Percentiles rank a stretch among this genome's conserved stretches.
Conservation (phyloP, 2,113 vertebrate genomes). For the Carassius gibelio region DNA sequence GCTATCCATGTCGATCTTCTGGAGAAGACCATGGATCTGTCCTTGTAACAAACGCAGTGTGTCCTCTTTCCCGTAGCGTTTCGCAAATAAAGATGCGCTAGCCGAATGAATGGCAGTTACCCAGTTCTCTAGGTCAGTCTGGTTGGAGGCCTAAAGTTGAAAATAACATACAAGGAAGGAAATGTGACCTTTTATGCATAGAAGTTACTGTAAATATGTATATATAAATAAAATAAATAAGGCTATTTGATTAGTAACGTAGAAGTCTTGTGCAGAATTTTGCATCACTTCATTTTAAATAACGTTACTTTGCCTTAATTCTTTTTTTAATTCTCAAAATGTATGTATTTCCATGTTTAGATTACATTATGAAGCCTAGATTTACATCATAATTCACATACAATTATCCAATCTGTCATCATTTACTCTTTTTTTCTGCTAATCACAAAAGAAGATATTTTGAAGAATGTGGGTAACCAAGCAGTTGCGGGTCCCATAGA, state of each 20-base stretch:
- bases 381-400: background rate
- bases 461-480: too few relatives aligned
- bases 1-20: conserved; percentile 97
- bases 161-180: background rate
- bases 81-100: conserved; percentile 91
- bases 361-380: background rate
- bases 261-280: background rate
- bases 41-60: conserved; percentile 86
- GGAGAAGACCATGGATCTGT: conserved; percentile 87
- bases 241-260: background rate
- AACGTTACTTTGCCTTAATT: background rate
- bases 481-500: too few relatives aligned
- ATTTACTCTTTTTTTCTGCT: too few relatives aligned
- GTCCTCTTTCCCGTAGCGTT: conserved; percentile 94
- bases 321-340: background rate
- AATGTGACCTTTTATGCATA: background rate
- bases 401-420: too few relatives aligned
- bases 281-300: background rate
- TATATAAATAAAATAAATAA: background rate
- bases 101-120: conserved; percentile 95
- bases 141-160: conserved; percentile 86
- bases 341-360: background rate
- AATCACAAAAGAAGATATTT: too few relatives aligned
- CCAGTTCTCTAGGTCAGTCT: conserved; percentile 97
- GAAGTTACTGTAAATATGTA: background rate